phyloP scores from a whole-genome alignment of 2,113 vertebrate genomes.

The Microcebus ravelobensis region DNA sequence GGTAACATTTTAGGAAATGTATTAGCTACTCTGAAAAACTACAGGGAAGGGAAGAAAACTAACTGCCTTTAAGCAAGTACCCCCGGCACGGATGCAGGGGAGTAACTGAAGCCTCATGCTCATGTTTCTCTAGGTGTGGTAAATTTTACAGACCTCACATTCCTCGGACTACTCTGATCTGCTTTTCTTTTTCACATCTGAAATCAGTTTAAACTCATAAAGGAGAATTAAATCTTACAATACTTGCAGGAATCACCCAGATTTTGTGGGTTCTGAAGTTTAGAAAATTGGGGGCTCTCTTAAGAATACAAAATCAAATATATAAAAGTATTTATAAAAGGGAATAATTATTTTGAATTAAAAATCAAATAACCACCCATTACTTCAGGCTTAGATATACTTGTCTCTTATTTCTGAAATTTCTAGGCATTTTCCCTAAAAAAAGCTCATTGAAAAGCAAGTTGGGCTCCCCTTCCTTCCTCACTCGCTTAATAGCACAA shows the following conservation, averaged over 20 bases:
- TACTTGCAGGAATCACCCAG: background rate
- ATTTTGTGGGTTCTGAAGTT: background rate
- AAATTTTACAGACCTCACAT: background rate
- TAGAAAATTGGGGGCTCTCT: background rate
- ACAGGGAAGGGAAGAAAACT: background rate
- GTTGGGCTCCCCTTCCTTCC: rapidly evolving
- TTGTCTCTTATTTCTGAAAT: background rate
- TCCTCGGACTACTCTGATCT: background rate
- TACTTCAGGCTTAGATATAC: background rate
- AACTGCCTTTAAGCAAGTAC: background rate
- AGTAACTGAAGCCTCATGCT: background rate
- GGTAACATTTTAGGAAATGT: background rate
- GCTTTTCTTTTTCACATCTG: background rate
- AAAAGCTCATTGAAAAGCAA: background rate
- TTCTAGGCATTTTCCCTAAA: background rate
- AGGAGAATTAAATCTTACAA: background rate
- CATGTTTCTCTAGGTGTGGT: background rate
- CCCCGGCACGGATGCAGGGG: background rate
- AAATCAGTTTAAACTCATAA: background rate
- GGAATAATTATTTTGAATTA: constrained; percentile 3
- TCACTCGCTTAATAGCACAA: background rate
- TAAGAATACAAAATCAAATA: background rate
- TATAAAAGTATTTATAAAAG: background rate
- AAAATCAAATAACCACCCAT: background rate
- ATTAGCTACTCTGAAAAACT: background rate